Conservation (phyloP, 2,797 vertebrate species). For the Silurus lanzhouensis region DNA sequence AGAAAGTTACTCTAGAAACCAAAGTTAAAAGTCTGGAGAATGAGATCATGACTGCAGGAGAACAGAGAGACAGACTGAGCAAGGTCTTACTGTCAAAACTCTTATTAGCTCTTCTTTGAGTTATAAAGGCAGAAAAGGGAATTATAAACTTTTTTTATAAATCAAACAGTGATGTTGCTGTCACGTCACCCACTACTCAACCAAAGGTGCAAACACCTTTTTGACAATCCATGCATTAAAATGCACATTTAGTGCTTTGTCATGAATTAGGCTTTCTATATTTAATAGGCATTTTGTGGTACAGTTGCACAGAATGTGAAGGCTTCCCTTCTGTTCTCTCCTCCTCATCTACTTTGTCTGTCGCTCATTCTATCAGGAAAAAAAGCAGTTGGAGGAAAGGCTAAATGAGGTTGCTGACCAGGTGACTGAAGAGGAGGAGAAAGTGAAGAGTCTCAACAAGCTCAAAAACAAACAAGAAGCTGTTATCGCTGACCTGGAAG, state of each 20-base stretch:
- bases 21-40: slow-evolving; percentile 86
- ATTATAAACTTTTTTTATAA: too few species aligned
- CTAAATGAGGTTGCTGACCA: slow-evolving; percentile 83
- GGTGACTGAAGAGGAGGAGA: slow-evolving; percentile 88
- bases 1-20: slow-evolving; percentile 86
- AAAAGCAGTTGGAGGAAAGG: slow-evolving; percentile 84
- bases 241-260: not conserved
- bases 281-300: not conserved
- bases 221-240: not conserved
- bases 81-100: slow-evolving; percentile 72
- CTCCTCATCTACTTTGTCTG: not conserved
- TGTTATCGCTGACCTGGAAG: slow-evolving; percentile 84
- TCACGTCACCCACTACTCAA: not conserved
- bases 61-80: slow-evolving; percentile 82
- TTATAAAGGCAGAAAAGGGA: not conserved
- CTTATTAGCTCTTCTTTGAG: not conserved
- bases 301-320: not conserved
- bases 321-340: not conserved
- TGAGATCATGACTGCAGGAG: slow-evolving; percentile 75
- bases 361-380: slow-evolving; percentile 74
- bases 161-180: not conserved
- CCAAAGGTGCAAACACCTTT: not conserved
- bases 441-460: slow-evolving; percentile 86
- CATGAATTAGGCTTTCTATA: not conserved
- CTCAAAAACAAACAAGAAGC: slow-evolving; percentile 89